Evolutionary conservation across 2,113 vertebrate species (phyloP), one percentile per base, ranked within the genome.

Genomic region (Corvus cornix): DNA sequence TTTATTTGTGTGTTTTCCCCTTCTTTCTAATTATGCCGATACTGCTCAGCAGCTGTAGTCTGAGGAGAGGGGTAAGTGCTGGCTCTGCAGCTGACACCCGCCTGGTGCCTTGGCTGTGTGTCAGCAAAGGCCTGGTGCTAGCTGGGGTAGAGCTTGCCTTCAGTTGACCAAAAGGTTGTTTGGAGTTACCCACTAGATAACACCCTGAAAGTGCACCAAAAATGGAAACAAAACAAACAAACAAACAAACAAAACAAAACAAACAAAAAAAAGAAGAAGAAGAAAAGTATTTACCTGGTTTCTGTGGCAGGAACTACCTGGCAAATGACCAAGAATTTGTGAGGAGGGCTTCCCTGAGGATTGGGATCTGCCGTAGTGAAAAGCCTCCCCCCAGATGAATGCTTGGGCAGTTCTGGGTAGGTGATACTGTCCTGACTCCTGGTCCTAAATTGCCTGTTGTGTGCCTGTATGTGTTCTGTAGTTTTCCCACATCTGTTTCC

Each of bases 1-100:
- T 84, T 87, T 87, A 82, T 92, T 94, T 91, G 69, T 91, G 77
- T 95, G 87, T 93, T 95, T 94, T 84, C 73, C 37, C 26, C 49
- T 80, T 66, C 55, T 80, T 88, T 55, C 52, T 93, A 80, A 90
- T 95, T 55, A 78, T 59, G 79, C 87, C 90, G 75, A 37, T 94
- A 59, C 55, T 90, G 49, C 93, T 85, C 79, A 22, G 39, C 91
- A 96, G 92, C 93, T 96, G 90, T 63, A 84, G 92, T 77, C 87
- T 94, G 87, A 81, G 84, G 89, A 68, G 44, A 66, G 74, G 24
- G 70, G 52, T 41, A 79, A 93, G 62, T 1, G 1, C 24, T 22
- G 4, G 62, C 91, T 80, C 51, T 62, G 93, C 95, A 90, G 93
- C 95, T 96, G 95, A 69, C 67, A 83, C 56, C 24, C 0, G 33